Conservation (phyloP, 2,888 invertebrate genomes). For the Tiliacea citrago region DNA sequence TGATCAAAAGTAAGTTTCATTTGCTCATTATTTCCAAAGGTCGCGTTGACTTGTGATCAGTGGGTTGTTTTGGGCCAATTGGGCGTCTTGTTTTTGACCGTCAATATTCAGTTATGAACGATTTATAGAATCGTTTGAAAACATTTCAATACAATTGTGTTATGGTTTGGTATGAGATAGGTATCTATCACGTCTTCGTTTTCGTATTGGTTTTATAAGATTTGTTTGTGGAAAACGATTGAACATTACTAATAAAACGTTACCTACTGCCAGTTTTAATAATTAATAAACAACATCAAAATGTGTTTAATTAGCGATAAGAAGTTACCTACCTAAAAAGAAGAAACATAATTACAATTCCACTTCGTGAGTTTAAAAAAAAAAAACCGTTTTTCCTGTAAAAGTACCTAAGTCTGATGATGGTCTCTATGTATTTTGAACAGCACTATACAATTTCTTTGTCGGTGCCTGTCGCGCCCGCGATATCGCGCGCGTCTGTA, state of each 20-base stretch:
- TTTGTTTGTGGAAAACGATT: background rate
- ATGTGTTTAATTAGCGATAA: background rate
- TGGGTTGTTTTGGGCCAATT: background rate
- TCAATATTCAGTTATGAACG: too few species aligned
- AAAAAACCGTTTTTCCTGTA: too few species aligned
- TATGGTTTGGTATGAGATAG: background rate
- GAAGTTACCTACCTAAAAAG: too few species aligned
- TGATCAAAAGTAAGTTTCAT: conserved; percentile 49
- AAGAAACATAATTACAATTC: too few species aligned
- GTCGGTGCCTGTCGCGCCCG: too few species aligned
- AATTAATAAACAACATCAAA: background rate
- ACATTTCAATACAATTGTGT: background rate
- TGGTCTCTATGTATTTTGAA: too few species aligned
- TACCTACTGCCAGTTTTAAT: background rate
- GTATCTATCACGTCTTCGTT: background rate
- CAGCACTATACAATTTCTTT: too few species aligned
- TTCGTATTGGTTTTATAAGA: background rate
- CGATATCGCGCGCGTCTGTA: too few species aligned
- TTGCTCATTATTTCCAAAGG: conserved; percentile 12
- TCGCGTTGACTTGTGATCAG: conserved; percentile 2
- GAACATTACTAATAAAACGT: background rate
- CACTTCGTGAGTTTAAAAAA: too few species aligned
- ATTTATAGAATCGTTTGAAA: conserved; percentile 3
- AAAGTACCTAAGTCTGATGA: too few species aligned
- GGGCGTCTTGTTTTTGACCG: conserved; percentile 11